Evolutionary conservation across 30 jellyfish, hydroid and myxozoan species (phyloP).

Genomic region (Aurelia sp.): DNA sequence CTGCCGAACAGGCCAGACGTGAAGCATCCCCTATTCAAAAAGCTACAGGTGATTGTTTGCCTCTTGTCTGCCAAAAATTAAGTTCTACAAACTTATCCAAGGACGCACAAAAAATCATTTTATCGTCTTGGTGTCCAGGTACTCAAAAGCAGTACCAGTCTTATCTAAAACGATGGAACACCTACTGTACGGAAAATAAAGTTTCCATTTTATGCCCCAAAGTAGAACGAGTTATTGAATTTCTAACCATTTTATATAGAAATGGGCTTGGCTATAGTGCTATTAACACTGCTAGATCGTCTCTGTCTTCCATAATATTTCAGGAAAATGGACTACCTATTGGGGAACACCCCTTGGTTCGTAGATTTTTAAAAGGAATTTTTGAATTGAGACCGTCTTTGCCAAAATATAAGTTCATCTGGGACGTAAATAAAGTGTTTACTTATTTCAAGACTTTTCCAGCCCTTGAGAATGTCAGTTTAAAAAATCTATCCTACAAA

Average conservation of each 20-base stretch:
- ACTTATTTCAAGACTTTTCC: background rate
- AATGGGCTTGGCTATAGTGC: constrained; percentile 46
- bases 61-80: constrained; percentile 41
- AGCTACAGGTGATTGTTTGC: constrained; percentile 26
- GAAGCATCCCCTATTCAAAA: constrained; percentile 25
- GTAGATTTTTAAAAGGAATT: constrained; percentile 51
- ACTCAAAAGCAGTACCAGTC: constrained; percentile 42
- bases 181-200: constrained; percentile 4
- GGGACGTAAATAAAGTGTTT: constrained; percentile 48
- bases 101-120: background rate
- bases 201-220: background rate
- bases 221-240: background rate
- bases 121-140: constrained; percentile 53
- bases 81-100: background rate
- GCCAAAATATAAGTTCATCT: constrained; percentile 25
- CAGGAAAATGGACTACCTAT: background rate
- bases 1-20: constrained; percentile 35
- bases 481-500: background rate
- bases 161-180: background rate
- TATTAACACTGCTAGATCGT: constrained; percentile 60
- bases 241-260: background rate
- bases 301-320: constrained; percentile 28
- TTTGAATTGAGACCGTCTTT: constrained; percentile 53
- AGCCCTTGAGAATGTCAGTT: background rate
- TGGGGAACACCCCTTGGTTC: constrained; percentile 36